phyloP scores from a whole-genome alignment of 2,113 vertebrate species.

The Agapornis roseicollis region DNA sequence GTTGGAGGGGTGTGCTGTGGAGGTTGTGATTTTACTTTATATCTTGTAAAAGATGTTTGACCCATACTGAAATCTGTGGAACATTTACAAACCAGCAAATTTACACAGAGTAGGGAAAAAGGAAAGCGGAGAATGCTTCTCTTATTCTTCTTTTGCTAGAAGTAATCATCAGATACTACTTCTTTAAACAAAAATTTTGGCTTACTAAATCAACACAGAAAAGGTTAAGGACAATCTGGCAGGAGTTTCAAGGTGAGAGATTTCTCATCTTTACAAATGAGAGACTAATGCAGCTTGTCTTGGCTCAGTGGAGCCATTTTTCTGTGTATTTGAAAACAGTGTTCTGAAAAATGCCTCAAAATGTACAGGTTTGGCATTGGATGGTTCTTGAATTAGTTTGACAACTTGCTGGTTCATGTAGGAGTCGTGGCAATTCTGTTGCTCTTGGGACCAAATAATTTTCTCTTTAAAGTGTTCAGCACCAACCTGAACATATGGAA shows the following conservation, averaged over 20 bases:
- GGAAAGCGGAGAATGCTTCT: not conserved
- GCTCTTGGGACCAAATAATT: not conserved
- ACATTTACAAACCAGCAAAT: not conserved
- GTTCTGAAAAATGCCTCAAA: not conserved
- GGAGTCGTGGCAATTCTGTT: not conserved
- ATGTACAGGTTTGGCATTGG: not conserved
- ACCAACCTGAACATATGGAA: conserved; percentile 39
- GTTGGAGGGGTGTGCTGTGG: not conserved
- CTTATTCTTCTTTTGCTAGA: not conserved
- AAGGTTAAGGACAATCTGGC: not conserved
- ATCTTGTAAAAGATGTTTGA: not conserved
- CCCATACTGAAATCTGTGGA: not conserved
- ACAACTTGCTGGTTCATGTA: not conserved
- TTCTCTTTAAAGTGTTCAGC: not conserved
- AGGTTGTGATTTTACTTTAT: not conserved
- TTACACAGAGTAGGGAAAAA: not conserved
- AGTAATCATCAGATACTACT: not conserved
- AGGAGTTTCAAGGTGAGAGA: not conserved
- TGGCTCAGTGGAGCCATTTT: not conserved
- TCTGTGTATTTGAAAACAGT: not conserved
- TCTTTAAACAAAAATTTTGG: not conserved
- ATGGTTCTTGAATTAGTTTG: not conserved
- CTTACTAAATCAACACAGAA: not conserved
- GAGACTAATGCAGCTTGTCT: not conserved
- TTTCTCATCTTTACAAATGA: not conserved